Conservation (phyloP, 2,113 vertebrate species). For the Urocitellus parryii region DNA sequence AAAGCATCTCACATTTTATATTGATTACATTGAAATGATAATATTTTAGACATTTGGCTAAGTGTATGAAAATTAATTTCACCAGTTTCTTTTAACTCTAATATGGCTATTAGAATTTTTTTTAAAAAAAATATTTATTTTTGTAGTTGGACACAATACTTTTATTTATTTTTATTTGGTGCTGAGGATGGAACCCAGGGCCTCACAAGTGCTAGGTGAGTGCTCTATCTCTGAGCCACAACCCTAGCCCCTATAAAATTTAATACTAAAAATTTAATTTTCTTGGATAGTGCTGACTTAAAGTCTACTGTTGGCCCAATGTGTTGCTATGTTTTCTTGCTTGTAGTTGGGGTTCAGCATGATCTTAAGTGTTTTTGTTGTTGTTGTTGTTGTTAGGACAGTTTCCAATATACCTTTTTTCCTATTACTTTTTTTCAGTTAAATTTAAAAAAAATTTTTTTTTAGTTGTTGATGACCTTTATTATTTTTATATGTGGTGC, state of each 20-base stretch:
- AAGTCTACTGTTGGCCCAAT: not conserved
- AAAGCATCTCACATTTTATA: conserved; percentile 8
- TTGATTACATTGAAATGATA: not conserved
- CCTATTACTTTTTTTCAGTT: not conserved
- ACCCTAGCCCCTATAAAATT: not conserved
- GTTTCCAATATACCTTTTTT: conserved; percentile 26
- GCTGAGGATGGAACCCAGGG: too few species aligned
- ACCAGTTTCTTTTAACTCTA: conserved; percentile 15
- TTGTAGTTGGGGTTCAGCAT: not conserved
- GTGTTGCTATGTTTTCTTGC: not conserved
- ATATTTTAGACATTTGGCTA: not conserved
- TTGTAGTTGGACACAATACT: too few species aligned
- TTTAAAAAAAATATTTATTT: too few species aligned
- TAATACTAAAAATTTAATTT: not conserved
- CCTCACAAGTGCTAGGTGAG: too few species aligned
- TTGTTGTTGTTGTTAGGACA: not conserved
- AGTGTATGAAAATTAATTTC: conserved; percentile 20
- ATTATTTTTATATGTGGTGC: too few species aligned
- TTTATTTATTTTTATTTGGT: too few species aligned
- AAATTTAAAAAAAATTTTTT: not conserved
- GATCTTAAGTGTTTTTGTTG: not conserved
- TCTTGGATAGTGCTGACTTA: conserved; percentile 13
- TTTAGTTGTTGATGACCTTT: too few species aligned
- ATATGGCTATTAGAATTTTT: not conserved
- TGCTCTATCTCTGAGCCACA: too few species aligned